Conservation (phyloP, 1,140 invertebrate genomes). For the Hesperophylax magnus region DNA sequence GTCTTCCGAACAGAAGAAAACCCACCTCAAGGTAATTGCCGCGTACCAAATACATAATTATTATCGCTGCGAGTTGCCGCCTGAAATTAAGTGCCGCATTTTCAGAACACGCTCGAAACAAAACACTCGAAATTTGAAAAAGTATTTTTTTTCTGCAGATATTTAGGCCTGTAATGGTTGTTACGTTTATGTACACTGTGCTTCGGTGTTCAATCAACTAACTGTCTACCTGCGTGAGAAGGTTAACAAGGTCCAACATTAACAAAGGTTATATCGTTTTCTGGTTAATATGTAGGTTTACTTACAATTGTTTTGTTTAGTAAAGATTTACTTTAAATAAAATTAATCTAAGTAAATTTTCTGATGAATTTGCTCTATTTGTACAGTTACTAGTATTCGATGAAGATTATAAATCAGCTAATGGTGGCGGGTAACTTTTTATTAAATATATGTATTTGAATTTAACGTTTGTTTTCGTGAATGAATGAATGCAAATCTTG, state of each 20-base stretch:
- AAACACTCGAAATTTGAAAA: conserved; percentile 2
- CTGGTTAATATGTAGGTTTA: background rate
- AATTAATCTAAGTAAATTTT: too few relatives aligned
- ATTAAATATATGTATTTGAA: too few relatives aligned
- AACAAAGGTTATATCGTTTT: background rate
- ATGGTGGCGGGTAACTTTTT: too few relatives aligned
- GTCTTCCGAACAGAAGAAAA: conserved; percentile 33
- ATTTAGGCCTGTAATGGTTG: background rate
- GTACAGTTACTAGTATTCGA: background rate
- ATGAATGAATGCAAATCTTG: too few relatives aligned
- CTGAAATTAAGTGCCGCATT: conserved; percentile 34
- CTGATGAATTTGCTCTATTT: background rate
- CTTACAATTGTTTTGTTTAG: background rate
- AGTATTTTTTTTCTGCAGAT: background rate
- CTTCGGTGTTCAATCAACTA: too few relatives aligned
- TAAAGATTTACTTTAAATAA: too few relatives aligned
- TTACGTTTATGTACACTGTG: background rate
- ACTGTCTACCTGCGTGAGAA: too few relatives aligned
- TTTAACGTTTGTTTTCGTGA: too few relatives aligned
- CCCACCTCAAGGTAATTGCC: conserved; percentile 28
- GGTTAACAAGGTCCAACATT: background rate
- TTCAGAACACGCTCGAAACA: conserved; percentile 35
- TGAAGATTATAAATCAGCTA: too few relatives aligned
- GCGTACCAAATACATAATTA: conserved; percentile 39
- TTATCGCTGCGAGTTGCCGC: conserved; percentile 34